Conservation (phyloP, 1,140 invertebrate species). For the Formica exsecta region DNA sequence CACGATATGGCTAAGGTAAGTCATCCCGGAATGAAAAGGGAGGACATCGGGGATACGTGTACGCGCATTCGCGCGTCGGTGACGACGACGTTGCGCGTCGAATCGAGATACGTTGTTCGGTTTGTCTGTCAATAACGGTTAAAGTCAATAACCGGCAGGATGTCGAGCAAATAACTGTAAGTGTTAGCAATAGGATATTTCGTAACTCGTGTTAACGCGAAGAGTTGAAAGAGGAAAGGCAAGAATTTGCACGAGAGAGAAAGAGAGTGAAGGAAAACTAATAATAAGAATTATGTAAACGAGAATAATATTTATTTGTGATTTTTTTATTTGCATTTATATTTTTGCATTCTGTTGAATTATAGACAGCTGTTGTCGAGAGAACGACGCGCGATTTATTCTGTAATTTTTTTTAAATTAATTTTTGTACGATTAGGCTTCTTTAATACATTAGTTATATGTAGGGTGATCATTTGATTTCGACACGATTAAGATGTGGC, state of each 20-base stretch:
- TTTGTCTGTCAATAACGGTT: too few species aligned
- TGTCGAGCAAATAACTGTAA: not conserved
- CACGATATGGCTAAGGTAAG: conserved; percentile 74
- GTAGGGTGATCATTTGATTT: not conserved
- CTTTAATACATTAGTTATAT: not conserved
- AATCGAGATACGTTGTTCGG: too few species aligned
- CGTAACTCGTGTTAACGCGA: not conserved
- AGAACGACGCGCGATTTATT: not conserved
- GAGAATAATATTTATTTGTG: not conserved
- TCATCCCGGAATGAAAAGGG: conserved; percentile 20
- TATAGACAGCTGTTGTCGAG: not conserved
- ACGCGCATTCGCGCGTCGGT: too few species aligned
- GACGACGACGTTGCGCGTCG: too few species aligned
- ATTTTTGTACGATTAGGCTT: not conserved
- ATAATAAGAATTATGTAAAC: not conserved
- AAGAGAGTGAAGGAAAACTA: not conserved
- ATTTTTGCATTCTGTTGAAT: not conserved
- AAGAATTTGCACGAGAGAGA: not conserved
- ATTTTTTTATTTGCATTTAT: not conserved
- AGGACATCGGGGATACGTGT: not conserved
- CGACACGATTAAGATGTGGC: not conserved
- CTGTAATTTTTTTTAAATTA: not conserved
- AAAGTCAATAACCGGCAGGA: not conserved
- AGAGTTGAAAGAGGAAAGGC: not conserved
- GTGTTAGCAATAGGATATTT: not conserved